Percentiles rank a stretch among this genome's conserved stretches.
Conservation (phyloP, 2,888 invertebrate genomes). For the Phaonia tiefii region DNA sequence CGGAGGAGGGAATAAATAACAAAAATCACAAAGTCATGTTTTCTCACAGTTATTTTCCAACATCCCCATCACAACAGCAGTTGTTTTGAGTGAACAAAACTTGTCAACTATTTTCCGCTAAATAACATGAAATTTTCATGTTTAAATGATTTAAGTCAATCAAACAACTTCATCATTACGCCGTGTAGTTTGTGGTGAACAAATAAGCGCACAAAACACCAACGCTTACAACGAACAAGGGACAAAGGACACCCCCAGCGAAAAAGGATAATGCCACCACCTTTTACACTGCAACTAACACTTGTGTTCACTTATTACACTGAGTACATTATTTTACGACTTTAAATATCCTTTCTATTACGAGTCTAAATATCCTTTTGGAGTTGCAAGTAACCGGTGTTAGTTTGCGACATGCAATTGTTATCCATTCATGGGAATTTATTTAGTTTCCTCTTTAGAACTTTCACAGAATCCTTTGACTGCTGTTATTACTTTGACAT, state of each 20-base stretch:
- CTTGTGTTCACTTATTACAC: conserved; percentile 23
- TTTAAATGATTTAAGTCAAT: conserved; percentile 67
- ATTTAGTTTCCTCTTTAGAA: not conserved
- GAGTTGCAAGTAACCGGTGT: conserved; percentile 1
- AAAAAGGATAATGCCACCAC: conserved; percentile 42
- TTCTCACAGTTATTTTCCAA: conserved; percentile 72
- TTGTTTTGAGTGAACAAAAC: conserved; percentile 42
- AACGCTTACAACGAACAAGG: not conserved
- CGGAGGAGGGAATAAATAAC: conserved; percentile 13
- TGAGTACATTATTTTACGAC: conserved; percentile 1
- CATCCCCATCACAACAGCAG: not conserved
- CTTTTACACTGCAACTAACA: conserved; percentile 26
- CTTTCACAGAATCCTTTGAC: conserved; percentile 58
- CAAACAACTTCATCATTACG: conserved; percentile 59
- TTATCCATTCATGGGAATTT: conserved; percentile 68
- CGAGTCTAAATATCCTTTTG: conserved; percentile 4
- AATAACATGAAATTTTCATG: conserved; percentile 74
- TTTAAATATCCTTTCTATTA: conserved; percentile 17
- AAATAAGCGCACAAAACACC: too few species aligned
- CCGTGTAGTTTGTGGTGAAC: conserved; percentile 14
- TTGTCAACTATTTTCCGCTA: conserved; percentile 77
- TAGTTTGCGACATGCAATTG: conserved; percentile 25
- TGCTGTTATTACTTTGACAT: conserved; percentile 3
- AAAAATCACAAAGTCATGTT: conserved; percentile 77
- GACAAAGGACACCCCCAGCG: conserved; percentile 54